Conservation (phyloP, 1,140 invertebrate species). For the Heterodera schachtii region DNA sequence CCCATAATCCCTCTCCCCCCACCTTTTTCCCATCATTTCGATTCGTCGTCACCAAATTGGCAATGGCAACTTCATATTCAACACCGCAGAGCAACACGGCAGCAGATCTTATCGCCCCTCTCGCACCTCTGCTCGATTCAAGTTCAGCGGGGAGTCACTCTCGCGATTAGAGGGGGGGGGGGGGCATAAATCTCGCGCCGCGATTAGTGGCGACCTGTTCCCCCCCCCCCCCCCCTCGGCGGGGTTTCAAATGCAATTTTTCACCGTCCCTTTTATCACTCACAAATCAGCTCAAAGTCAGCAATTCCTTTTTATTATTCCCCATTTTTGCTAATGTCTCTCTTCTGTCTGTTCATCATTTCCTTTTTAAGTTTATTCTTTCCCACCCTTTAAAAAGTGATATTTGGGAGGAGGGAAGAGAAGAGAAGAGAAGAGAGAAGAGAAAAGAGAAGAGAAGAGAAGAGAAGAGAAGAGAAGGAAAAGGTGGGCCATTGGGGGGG, state of each 20-base stretch:
- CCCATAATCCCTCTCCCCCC: neutral
- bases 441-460: neutral
- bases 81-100: no score
- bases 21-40: neutral
- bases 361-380: neutral
- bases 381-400: neutral
- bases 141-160: no score
- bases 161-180: neutral
- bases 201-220: neutral
- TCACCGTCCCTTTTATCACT: neutral
- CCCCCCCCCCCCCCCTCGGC: neutral
- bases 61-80: neutral
- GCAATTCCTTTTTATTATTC: neutral
- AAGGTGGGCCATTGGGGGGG: neutral
- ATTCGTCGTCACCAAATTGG: neutral
- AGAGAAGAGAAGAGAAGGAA: no score
- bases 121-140: no score
- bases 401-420: neutral
- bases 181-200: neutral
- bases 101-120: neutral
- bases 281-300: neutral
- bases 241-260: neutral
- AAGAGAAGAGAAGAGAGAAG: neutral
- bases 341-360: neutral
- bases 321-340: neutral